phyloP scores from a whole-genome alignment of 2,113 vertebrate species.

The Leuciscus idus region DNA sequence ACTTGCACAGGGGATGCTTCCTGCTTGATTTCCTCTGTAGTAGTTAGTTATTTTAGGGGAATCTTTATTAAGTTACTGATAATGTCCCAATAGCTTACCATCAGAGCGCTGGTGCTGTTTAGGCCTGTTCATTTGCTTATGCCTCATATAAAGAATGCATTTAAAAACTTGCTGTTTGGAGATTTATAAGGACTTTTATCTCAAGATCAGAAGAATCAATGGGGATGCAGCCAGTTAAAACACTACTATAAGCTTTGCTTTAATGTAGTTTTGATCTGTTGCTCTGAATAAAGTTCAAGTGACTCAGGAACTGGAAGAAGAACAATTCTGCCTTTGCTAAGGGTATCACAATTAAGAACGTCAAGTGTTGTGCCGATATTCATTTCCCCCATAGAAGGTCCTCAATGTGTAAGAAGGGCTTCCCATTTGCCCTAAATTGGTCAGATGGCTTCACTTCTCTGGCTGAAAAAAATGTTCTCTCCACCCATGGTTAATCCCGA shows the following conservation, averaged over 20 bases:
- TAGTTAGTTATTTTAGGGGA: constrained; percentile 13
- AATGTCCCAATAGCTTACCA: constrained; percentile 19
- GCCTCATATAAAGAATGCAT: constrained; percentile 13
- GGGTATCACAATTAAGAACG: constrained; percentile 10
- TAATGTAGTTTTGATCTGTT: neutral
- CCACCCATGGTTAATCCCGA: constrained; percentile 44
- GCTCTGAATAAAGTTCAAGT: neutral
- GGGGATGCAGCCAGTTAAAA: neutral
- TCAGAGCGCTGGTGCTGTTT: constrained; percentile 2
- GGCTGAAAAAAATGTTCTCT: constrained; percentile 31
- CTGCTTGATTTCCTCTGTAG: neutral
- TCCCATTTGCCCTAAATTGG: constrained; percentile 31
- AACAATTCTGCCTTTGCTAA: neutral
- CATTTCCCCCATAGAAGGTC: neutral
- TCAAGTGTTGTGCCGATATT: constrained; percentile 11
- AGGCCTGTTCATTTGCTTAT: neutral
- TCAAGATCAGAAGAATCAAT: neutral
- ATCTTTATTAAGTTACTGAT: constrained; percentile 36
- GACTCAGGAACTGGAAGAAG: neutral
- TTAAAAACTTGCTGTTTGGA: neutral
- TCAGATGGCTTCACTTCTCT: constrained; percentile 37
- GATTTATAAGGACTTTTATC: constrained; percentile 28
- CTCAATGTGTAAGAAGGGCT: neutral
- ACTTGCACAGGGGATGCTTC: neutral
- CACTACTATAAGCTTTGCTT: constrained; percentile 1